Conservation (phyloP, 2,797 vertebrate species). For the Syndactyla subalaris region DNA sequence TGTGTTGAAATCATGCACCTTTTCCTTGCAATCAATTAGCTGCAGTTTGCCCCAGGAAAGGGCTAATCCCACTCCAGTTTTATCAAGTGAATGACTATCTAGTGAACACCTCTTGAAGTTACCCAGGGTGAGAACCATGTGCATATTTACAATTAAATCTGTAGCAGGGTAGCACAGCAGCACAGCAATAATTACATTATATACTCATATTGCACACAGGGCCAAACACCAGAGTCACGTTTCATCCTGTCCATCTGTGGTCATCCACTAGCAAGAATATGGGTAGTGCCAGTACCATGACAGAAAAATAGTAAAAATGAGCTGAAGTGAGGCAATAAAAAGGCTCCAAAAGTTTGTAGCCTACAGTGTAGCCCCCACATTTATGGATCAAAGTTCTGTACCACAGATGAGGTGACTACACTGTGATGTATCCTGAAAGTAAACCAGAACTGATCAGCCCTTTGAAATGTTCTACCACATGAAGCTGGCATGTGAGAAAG, state of each 20-base stretch:
- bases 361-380: not conserved
- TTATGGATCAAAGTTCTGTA: not conserved
- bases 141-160: not conserved
- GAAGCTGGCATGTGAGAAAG: not conserved
- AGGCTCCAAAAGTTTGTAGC: not conserved
- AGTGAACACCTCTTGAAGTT: not conserved
- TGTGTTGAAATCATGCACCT: rapidly evolving
- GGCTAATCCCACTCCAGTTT: not conserved
- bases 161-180: not conserved
- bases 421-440: not conserved
- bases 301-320: not conserved
- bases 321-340: not conserved
- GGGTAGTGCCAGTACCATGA: not conserved
- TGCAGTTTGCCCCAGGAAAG: not conserved
- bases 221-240: not conserved
- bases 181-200: not conserved
- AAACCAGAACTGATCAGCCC: not conserved
- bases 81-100: not conserved
- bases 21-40: not conserved
- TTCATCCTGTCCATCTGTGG: not conserved
- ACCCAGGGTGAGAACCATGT: not conserved
- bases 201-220: not conserved
- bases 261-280: not conserved
- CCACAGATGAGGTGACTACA: not conserved
- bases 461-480: not conserved